A percentile compares a stretch with the other conserved stretches of the same genome.
These are phyloP conservation scores for Pseudocheirus occidentalis DNA, from an alignment of 2,797 vertebrate genomes.

Conservation along the genomic window DNA sequence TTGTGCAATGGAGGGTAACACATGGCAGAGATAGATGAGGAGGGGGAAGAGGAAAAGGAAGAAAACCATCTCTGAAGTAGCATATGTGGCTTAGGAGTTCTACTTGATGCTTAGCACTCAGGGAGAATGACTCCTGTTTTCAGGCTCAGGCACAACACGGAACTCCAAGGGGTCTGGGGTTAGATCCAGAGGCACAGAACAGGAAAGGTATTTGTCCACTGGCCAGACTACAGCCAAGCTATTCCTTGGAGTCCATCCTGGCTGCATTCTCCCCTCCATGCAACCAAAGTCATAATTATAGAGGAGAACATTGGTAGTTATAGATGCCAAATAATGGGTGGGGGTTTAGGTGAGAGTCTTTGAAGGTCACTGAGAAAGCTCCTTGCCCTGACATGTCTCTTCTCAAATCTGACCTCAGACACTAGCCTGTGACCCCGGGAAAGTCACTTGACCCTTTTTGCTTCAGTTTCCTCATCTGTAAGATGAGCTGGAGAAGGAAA, in stretches of 20 bases:
- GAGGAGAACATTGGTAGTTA: neutral
- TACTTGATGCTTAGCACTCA: neutral
- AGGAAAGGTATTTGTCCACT: too few species aligned
- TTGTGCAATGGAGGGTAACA: neutral
- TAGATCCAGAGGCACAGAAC: neutral
- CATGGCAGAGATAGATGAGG: neutral
- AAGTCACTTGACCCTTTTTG: too few species aligned
- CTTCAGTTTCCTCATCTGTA: too few species aligned
- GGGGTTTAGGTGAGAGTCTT: neutral
- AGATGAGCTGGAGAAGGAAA: too few species aligned
- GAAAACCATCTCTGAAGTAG: fast-evolving
- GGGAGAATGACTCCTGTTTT: neutral
- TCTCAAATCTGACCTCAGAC: neutral
- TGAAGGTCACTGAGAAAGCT: neutral
- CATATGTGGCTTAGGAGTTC: neutral
- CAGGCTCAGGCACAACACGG: neutral
- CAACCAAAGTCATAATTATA: neutral
- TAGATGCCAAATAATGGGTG: neutral
- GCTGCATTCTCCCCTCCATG: neutral
- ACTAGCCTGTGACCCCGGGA: too few species aligned
- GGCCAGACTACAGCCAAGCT: neutral
- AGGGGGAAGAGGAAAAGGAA: neutral
- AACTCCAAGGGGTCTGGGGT: neutral
- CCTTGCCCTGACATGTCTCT: neutral
- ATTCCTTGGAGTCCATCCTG: neutral